Evolutionary conservation across 2,797 vertebrate species (phyloP).

Genomic region (Etheostoma perlongum): DNA sequence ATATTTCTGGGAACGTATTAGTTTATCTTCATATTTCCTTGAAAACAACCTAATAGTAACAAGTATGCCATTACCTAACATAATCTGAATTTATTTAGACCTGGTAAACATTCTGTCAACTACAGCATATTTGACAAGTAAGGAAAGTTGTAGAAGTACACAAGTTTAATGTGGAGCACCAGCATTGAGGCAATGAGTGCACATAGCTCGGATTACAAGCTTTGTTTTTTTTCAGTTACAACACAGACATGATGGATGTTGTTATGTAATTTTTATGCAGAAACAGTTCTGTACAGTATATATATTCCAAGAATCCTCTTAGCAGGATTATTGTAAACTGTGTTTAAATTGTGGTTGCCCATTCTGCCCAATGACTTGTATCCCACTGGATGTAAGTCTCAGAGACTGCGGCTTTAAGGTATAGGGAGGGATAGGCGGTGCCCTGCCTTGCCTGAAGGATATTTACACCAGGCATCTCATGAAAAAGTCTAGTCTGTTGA

Average conservation of each 20-base stretch:
- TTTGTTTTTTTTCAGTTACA: background rate
- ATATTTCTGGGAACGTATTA: background rate
- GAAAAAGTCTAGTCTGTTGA: too few relatives aligned
- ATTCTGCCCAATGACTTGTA: constrained; percentile 5
- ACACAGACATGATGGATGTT: constrained; percentile 8
- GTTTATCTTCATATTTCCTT: constrained; percentile 3
- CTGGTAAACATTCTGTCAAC: background rate
- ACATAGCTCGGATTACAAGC: constrained; percentile 10
- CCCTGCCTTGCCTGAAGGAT: too few relatives aligned
- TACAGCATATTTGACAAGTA: background rate
- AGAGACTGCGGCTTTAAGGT: background rate
- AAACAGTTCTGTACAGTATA: constrained; percentile 13
- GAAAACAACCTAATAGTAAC: background rate
- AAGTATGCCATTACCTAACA: background rate
- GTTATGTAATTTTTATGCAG: constrained; percentile 33
- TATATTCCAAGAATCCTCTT: constrained; percentile 20
- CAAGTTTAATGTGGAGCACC: background rate
- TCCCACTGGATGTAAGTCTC: background rate
- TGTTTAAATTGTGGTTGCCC: constrained; percentile 18
- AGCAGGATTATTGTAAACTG: constrained; percentile 30
- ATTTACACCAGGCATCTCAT: too few relatives aligned
- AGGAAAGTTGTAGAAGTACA: background rate
- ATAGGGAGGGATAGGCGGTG: too few relatives aligned
- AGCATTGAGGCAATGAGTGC: background rate
- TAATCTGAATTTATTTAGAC: background rate